Percentiles rank a stretch among this genome's conserved stretches.
Conservation (phyloP, 1,140 invertebrate species). For the Spodoptera litura region DNA sequence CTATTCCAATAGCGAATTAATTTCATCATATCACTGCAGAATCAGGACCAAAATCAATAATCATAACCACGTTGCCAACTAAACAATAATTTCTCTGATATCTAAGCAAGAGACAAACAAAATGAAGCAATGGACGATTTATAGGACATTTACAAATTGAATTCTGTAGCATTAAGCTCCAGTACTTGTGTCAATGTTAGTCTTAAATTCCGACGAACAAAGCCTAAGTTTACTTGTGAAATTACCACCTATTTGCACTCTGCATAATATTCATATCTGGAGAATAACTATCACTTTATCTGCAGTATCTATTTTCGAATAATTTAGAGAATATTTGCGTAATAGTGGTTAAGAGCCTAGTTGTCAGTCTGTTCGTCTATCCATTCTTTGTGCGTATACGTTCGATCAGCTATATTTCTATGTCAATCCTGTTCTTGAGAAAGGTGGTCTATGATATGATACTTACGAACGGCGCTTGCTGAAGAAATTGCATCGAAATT, state of each 20-base stretch:
- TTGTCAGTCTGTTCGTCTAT: background rate
- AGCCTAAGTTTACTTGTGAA: background rate
- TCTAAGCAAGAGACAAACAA: slow-evolving; percentile 1
- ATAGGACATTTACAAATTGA: slow-evolving; percentile 17
- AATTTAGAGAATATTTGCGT: background rate
- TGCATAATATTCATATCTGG: background rate
- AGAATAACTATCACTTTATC: slow-evolving; percentile 22
- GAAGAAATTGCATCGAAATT: too few species aligned
- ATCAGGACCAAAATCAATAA: too few species aligned
- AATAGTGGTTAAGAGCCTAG: background rate
- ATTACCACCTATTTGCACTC: background rate
- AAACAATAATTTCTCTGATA: background rate
- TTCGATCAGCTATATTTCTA: too few species aligned
- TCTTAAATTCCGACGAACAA: slow-evolving; percentile 27
- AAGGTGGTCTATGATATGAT: too few species aligned
- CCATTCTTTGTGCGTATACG: too few species aligned
- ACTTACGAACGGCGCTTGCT: too few species aligned
- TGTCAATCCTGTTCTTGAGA: too few species aligned
- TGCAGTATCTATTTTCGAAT: slow-evolving; percentile 5
- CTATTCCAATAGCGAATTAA: too few species aligned
- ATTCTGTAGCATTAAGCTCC: background rate
- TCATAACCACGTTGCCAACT: too few species aligned
- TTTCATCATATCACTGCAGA: too few species aligned
- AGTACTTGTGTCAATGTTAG: slow-evolving; percentile 4
- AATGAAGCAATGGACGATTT: slow-evolving; percentile 16